Percentiles rank a stretch among this genome's conserved stretches.
Evolutionary conservation across 2,888 invertebrate genomes (phyloP).

Genomic region (Chironomus riparius): DNA sequence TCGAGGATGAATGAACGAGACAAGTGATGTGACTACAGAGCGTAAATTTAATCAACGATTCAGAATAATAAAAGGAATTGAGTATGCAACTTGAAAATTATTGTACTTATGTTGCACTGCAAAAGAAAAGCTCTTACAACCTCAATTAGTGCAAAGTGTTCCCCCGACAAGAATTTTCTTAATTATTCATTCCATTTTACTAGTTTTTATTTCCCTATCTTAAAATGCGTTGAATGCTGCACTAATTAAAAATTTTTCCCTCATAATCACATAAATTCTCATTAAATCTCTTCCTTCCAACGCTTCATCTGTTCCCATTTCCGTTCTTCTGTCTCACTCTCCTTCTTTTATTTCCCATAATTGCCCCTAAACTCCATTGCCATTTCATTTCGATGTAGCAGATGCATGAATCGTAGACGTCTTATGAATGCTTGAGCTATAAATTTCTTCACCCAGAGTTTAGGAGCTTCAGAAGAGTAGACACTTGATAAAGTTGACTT

Average conservation of each 20-base stretch:
- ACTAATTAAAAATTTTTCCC: conserved; percentile 15
- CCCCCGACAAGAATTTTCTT: conserved; percentile 1
- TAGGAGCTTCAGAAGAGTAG: not conserved
- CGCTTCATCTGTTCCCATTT: not conserved
- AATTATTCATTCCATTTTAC: conserved; percentile 1
- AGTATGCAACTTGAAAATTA: not conserved
- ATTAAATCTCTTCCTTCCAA: not conserved
- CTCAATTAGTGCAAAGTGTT: conserved; percentile 4
- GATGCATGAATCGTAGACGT: not conserved
- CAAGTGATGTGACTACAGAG: not conserved
- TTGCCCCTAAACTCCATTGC: not conserved
- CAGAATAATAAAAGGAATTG: not conserved
- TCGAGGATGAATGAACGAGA: not conserved
- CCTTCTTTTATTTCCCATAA: not conserved
- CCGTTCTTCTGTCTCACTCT: not conserved
- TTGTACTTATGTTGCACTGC: not conserved
- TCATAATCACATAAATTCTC: conserved; percentile 14
- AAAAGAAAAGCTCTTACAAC: not conserved
- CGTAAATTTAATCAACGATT: not conserved
- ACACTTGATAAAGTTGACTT: too few relatives aligned
- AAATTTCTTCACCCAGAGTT: not conserved
- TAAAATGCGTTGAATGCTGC: not conserved
- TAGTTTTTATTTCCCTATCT: not conserved
- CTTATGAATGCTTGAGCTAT: not conserved
- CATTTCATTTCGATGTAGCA: not conserved